Percentiles rank a stretch among this genome's conserved stretches.
These are phyloP conservation scores for Odontocerum albicorne DNA, from an alignment of 2,888 invertebrate species.

Conservation along the genomic window DNA sequence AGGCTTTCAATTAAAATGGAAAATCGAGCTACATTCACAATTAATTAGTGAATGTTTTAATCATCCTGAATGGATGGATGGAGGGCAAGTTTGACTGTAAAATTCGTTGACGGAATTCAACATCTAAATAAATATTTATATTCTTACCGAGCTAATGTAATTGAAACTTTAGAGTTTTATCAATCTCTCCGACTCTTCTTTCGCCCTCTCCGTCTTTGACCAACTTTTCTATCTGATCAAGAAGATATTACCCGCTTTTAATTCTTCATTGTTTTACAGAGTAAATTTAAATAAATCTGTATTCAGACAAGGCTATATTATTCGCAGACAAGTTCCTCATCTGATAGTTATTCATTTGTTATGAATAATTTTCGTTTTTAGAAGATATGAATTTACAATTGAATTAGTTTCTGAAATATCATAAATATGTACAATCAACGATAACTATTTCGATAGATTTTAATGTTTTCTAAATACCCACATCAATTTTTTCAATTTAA, in stretches of 20 bases:
- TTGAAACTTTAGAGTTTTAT: constrained; percentile 20
- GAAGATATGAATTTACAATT: too few species aligned
- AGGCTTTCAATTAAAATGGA: too few species aligned
- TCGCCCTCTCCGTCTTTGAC: constrained; percentile 8
- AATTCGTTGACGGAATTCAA: not conserved
- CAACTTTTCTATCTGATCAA: constrained; percentile 4
- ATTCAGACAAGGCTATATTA: not conserved
- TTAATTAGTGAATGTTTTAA: not conserved
- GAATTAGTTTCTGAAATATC: too few species aligned
- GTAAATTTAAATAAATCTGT: constrained; percentile 5
- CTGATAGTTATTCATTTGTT: too few species aligned
- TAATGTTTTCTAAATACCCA: too few species aligned
- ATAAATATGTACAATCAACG: too few species aligned
- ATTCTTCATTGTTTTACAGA: constrained; percentile 3
- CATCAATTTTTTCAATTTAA: too few species aligned
- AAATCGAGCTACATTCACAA: too few species aligned
- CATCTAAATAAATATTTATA: constrained; percentile 30
- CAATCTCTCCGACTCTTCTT: constrained; percentile 14
- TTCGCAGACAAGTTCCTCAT: too few species aligned
- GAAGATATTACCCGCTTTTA: not conserved
- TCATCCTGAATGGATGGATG: not conserved
- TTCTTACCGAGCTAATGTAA: constrained; percentile 26
- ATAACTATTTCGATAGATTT: too few species aligned
- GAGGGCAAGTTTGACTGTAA: not conserved
- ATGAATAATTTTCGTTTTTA: too few species aligned